Base-by-base conservation (phyloP, 2,888 invertebrate genomes). In the Eulithis testata region DNA sequence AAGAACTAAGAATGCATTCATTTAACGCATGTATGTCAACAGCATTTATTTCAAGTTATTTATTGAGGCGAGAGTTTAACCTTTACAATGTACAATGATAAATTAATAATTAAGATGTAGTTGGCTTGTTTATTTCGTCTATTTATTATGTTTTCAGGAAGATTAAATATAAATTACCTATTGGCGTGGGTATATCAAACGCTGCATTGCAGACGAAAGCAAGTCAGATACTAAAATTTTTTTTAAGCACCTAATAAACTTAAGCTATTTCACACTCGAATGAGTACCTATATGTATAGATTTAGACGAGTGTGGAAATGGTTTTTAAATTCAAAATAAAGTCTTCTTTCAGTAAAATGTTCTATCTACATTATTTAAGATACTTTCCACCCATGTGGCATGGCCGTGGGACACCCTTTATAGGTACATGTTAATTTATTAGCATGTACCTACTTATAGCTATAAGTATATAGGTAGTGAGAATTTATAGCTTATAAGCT, bases 1-100 rank as follows among this genome's bases (percentile, higher is more conserved):
- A 84, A 82, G 84, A 81, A 80, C 73, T 79, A 77, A 82, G 85
- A 85, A 86, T 85, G 82, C 80, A 77, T 84, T 80, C 76, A 80
- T 79, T 57, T 78, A 49, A 78, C 70, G 47, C 73, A 75, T 77
- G 75, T 80, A 72, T 75, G 76, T 77, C 78, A 77, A 72, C 68
- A 57, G 66, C 72, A 76, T 76, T 75, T 76, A 77, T 75, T 69
- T 63, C 8, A 66, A 72, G 69, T 68, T 72, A 73, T 73, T 74
- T 72, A 61, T 65, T 72, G 44, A 47, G 54, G 54, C 60, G 57
- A 45, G 67, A 50, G 52, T 71, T 71, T 67, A 70, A 61, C 62
- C 62, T 68, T 52, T 47, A 21, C 12, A 21, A 65, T 40, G 36
- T 21, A 50, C 56, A 63, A 49, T 50, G 12, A 21, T 54, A 9